Base-by-base conservation (phyloP, 1,140 invertebrate species). In the Eulimnadia texana region DNA sequence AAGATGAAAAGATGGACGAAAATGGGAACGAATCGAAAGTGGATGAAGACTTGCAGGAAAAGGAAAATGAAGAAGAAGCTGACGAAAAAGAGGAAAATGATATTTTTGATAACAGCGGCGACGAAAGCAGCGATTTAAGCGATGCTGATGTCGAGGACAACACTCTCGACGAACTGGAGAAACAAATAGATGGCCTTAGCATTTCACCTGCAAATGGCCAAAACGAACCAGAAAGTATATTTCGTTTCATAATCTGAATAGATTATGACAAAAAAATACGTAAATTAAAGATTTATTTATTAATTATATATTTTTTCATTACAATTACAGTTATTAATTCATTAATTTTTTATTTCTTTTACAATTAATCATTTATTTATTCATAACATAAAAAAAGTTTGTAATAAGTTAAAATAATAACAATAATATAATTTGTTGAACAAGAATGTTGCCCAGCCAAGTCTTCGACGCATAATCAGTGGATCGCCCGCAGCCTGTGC, bases 61-160 rank as follows among this genome's bases (percentile, higher is more conserved):
- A 64, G 28, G 61, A 63, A 13, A 51, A 59, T 24, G 58, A 28
- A 24, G 52, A 61, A 16, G 59, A 42, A 24, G 47, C 20, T 29
- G 64, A 24, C 25, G 57, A 58, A 11, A 1, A 61, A 16, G 33
- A 42, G 33, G 16, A 42, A 42, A 9, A 9, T 60, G 50, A 20
- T 16, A 19, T n/a, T 60, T 47, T 50, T 16, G 19, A 50, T 54
- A 60, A 47, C n/a, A 42, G 33, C 33, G 33, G 6, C 29, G 11
- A 50, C 42, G 16, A 19, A 58, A 24, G 3, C 33, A 25, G 27
- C 72, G 73, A 71, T 63, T 70, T 73, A 60, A 86, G 83, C 9
- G 85, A 88, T 69, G 85, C 86, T 0, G 86, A 89, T 68, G 76
- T 88, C 0, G 86, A 90, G 72, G 86, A 89, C 66, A 88, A 89